These are phyloP conservation scores for Vanessa atalanta DNA, from an alignment of 1,140 invertebrate genomes.

Conservation along the genomic window DNA sequence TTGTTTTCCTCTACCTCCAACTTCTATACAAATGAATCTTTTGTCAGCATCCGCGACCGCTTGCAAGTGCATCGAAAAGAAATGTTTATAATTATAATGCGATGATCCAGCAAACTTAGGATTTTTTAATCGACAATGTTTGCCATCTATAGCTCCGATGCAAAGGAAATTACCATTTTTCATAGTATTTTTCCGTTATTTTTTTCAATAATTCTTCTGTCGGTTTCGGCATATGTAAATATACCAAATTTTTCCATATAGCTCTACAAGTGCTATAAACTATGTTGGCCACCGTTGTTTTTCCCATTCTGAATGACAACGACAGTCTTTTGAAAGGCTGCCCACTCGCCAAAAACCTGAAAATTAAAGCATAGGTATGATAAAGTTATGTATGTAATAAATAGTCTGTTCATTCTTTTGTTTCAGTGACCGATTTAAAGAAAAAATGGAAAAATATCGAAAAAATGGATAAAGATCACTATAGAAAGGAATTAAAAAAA, in stretches of 20 bases:
- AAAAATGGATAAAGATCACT: constrained; percentile 41
- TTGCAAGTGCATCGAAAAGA: constrained; percentile 26
- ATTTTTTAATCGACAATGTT: constrained; percentile 35
- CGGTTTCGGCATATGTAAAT: constrained; percentile 30
- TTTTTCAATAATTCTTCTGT: constrained; percentile 27
- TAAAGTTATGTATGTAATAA: constrained; percentile 24
- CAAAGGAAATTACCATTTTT: constrained; percentile 40
- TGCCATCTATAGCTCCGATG: constrained; percentile 35
- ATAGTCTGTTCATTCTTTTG: constrained; percentile 26
- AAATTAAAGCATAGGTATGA: constrained; percentile 30
- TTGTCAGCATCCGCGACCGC: constrained; percentile 32
- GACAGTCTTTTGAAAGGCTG: constrained; percentile 19
- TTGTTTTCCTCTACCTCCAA: constrained; percentile 34
- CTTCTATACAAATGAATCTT: constrained; percentile 32
- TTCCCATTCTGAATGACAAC: constrained; percentile 26
- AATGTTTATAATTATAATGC: constrained; percentile 35
- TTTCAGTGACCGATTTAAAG: constrained; percentile 31
- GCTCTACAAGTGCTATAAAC: constrained; percentile 29
- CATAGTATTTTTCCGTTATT: constrained; percentile 23
- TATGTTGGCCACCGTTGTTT: constrained; percentile 25
- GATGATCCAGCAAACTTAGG: constrained; percentile 30
- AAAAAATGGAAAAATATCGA: constrained; percentile 45
- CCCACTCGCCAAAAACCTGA: constrained; percentile 36
- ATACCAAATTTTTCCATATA: constrained; percentile 31
- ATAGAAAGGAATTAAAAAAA: constrained; percentile 41